Conservation (phyloP, 2,113 vertebrate species). For the Ochotona curzoniae region DNA sequence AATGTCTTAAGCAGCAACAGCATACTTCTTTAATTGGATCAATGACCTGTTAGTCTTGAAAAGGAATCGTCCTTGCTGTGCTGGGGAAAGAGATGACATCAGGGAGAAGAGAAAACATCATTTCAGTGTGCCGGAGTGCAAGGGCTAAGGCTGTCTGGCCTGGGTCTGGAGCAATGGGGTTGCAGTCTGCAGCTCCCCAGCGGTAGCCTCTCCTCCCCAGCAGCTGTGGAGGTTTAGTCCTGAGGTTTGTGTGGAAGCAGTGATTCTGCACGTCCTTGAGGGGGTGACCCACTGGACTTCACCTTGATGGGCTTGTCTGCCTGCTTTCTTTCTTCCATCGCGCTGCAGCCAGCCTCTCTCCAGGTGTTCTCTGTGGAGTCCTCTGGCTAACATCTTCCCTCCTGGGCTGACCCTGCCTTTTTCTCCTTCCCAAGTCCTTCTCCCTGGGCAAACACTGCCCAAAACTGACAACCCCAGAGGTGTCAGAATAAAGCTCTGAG, state of each 20-base stretch:
- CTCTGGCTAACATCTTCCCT: not conserved
- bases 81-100: not conserved
- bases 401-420: not conserved
- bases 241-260: not conserved
- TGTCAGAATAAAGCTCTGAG: not conserved
- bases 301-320: not conserved
- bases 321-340: not conserved
- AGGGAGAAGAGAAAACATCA: not conserved
- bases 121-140: not conserved
- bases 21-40: not conserved
- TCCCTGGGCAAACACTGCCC: not conserved
- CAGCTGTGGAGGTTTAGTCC: not conserved
- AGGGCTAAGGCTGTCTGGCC: not conserved
- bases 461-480: not conserved
- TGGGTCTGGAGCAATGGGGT: not conserved
- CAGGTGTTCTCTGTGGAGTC: not conserved
- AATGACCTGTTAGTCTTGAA: not conserved
- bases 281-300: not conserved
- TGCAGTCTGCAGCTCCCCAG: not conserved
- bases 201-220: accelerated
- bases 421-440: not conserved
- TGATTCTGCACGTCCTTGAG: not conserved
- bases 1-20: no score
- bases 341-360: not conserved
- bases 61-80: not conserved